These are phyloP conservation scores for Phalacrocorax aristotelis DNA, from an alignment of 2,113 vertebrate genomes.

Conservation along the genomic window DNA sequence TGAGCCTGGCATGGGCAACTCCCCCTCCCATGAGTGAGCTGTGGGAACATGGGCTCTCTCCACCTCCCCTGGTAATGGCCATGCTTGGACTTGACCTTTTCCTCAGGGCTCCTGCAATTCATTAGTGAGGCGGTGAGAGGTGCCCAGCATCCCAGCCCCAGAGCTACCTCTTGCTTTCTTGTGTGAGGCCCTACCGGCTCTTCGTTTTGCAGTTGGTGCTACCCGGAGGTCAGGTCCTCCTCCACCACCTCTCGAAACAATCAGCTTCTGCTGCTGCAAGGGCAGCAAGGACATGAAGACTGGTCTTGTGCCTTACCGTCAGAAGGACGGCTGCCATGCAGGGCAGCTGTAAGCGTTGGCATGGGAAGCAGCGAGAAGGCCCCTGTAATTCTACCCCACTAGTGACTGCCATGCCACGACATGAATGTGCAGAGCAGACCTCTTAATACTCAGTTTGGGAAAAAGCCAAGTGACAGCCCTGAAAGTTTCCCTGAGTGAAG, in stretches of 20 bases:
- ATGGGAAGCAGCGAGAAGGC: not conserved
- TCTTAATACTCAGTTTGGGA: not conserved
- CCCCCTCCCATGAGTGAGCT: fast-evolving
- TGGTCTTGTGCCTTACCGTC: not conserved
- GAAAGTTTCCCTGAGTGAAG: not conserved
- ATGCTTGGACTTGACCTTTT: not conserved
- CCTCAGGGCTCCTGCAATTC: not conserved
- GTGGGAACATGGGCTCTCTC: not conserved
- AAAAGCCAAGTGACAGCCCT: not conserved
- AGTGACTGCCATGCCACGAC: not conserved
- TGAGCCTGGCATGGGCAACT: not conserved
- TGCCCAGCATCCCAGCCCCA: not conserved
- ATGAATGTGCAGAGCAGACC: not conserved
- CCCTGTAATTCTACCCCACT: constrained; percentile 6
- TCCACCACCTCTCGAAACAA: not conserved
- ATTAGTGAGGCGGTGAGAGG: not conserved
- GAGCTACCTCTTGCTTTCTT: not conserved
- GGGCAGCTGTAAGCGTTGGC: not conserved
- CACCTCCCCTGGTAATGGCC: not conserved
- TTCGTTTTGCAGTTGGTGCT: not conserved
- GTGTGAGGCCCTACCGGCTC: not conserved
- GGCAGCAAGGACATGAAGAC: fast-evolving
- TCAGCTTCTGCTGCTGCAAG: not conserved
- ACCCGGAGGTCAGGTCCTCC: not conserved
- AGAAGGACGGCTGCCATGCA: not conserved